These are phyloP conservation scores for Mirounga angustirostris DNA, from an alignment of 2,113 vertebrate species.

Conservation along the genomic window DNA sequence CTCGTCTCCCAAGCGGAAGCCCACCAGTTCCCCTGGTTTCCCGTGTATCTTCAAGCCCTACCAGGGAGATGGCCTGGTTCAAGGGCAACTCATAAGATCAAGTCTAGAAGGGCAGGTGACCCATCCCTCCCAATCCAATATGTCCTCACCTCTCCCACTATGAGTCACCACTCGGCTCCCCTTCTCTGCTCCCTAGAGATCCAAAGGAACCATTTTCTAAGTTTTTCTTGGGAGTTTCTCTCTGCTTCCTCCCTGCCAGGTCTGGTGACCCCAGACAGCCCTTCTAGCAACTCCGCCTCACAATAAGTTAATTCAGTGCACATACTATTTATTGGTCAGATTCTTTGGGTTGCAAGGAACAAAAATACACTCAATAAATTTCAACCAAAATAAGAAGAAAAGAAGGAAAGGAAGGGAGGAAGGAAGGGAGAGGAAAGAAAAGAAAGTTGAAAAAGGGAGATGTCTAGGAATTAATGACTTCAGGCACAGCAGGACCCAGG, in stretches of 20 bases:
- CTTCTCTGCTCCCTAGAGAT: neutral
- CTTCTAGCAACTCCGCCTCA: neutral
- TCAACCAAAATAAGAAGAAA: neutral
- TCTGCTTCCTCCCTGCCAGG: slow-evolving; percentile 24
- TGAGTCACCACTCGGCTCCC: neutral
- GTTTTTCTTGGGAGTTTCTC: neutral
- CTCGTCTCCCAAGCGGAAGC: neutral
- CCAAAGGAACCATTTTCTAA: neutral
- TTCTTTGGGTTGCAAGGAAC: neutral
- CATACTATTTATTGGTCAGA: neutral
- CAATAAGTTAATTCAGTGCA: neutral
- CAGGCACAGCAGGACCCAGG: neutral
- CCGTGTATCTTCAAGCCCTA: neutral
- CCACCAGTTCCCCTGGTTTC: neutral
- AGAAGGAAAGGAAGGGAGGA: neutral
- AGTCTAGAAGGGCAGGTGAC: neutral
- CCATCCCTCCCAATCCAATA: neutral
- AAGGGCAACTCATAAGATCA: neutral
- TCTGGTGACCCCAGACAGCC: neutral
- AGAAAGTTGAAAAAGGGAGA: neutral
- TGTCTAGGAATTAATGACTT: neutral
- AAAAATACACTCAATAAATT: slow-evolving; percentile 7
- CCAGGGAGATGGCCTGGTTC: neutral
- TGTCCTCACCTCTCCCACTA: neutral
- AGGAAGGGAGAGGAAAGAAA: neutral